Percentiles rank a stretch among this genome's conserved stretches.
These are phyloP conservation scores for Drosophila ficusphila DNA, from an alignment of 1,140 invertebrate genomes.

Conservation along the genomic window DNA sequence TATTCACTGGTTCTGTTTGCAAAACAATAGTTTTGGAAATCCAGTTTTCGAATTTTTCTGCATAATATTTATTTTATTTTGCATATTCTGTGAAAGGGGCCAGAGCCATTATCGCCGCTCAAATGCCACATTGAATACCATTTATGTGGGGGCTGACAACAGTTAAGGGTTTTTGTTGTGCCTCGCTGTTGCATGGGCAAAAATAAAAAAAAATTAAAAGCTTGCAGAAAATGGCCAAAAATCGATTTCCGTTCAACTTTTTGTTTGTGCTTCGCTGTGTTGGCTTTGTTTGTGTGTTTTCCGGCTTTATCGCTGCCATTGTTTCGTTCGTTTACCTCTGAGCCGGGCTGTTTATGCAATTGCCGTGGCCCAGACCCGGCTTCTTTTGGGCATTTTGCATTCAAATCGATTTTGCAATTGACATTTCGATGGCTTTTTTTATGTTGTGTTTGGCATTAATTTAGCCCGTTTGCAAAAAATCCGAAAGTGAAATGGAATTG, in stretches of 20 bases:
- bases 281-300: conserved; percentile 9
- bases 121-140: conserved; percentile 1
- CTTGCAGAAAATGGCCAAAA: conserved; percentile 25
- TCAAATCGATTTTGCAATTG: conserved; percentile 52
- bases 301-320: conserved; percentile 1
- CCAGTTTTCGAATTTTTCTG: neutral
- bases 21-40: no score
- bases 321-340: conserved; percentile 27
- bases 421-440: conserved; percentile 35
- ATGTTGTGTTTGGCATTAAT: conserved; percentile 16
- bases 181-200: neutral
- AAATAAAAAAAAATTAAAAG: conserved; percentile 16
- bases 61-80: neutral
- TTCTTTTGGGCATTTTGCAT: conserved; percentile 40
- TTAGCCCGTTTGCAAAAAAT: conserved; percentile 25
- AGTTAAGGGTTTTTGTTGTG: conserved; percentile 17
- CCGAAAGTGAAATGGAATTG: conserved; percentile 59
- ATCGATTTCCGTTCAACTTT: conserved; percentile 42
- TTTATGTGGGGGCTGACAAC: neutral
- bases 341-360: conserved; percentile 33
- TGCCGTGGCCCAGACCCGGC: conserved; percentile 45
- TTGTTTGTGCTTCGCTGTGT: conserved; percentile 10
- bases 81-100: neutral
- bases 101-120: conserved; percentile 1
- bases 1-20: no score